A percentile compares a stretch with the other conserved stretches of the same genome.
phyloP scores from a whole-genome alignment of 2,797 vertebrate genomes.

The Melanotaenia boesemani region DNA sequence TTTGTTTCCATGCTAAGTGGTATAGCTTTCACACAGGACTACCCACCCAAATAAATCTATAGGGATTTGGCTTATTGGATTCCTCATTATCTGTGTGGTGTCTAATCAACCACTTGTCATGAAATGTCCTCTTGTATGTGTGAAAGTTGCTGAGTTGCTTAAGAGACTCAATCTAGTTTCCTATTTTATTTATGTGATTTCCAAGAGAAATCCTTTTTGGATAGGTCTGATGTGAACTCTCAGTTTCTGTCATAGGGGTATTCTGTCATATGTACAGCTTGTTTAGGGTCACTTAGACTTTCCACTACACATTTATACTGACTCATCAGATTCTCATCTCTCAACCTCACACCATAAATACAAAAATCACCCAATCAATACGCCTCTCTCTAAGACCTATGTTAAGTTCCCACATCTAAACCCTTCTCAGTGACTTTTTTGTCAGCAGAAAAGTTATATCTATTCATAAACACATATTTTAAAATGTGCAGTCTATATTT shows the following conservation, averaged over 20 bases:
- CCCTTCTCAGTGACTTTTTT: not conserved
- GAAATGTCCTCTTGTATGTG: not conserved
- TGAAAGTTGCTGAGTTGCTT: not conserved
- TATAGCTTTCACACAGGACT: not conserved
- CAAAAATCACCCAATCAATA: not conserved
- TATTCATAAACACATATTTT: not conserved
- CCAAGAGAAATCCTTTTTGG: not conserved
- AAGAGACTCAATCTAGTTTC: not conserved
- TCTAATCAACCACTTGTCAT: not conserved
- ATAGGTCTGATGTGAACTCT: slow-evolving; percentile 3
- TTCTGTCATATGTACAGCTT: not conserved
- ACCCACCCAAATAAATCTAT: slow-evolving; percentile 12
- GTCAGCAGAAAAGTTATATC: not conserved
- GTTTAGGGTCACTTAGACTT: not conserved
- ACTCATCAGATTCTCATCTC: slow-evolving; percentile 2
- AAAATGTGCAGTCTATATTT: not conserved
- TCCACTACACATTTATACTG: not conserved
- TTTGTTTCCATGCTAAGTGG: not conserved
- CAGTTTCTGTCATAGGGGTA: not conserved
- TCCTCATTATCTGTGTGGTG: not conserved
- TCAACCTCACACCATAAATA: not conserved
- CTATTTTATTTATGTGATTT: no score
- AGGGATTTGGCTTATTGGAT: slow-evolving; percentile 16
- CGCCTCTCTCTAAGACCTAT: not conserved
- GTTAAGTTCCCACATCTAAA: not conserved